Conservation (phyloP, 2,113 vertebrate genomes). For the Vombatus ursinus region DNA sequence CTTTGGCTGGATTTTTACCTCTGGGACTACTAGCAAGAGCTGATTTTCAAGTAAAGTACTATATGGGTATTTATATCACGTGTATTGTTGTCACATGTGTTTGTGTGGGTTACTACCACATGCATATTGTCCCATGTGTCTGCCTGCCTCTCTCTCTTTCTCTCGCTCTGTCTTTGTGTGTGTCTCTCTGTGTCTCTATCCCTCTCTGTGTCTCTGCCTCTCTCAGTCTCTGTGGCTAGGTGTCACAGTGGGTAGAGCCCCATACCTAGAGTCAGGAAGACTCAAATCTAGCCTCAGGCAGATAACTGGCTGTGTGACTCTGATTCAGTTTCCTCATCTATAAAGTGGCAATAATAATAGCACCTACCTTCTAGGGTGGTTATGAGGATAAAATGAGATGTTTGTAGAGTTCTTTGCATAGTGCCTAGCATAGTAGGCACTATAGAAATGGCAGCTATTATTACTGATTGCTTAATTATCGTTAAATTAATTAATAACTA, state of each 20-base stretch:
- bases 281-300: neutral
- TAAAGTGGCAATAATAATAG: neutral
- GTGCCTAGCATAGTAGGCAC: neutral
- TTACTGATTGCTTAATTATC: neutral
- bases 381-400: neutral
- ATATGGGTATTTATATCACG: neutral
- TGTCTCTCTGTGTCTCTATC: no score
- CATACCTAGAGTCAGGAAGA: neutral
- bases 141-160: no score
- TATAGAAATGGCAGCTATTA: neutral
- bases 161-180: no score
- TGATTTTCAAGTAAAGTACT: neutral
- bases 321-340: neutral
- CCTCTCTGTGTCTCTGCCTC: no score
- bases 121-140: neutral
- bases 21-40: neutral
- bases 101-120: neutral
- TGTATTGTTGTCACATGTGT: neutral
- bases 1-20: neutral
- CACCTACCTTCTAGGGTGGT: neutral
- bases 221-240: fast-evolving
- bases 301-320: no score
- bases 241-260: no score
- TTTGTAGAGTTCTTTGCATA: neutral
- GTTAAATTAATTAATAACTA: neutral